Evolutionary conservation across 1,140 invertebrate species (phyloP), one percentile per base, ranked within the genome.

Genomic region (Lucilia sericata): DNA sequence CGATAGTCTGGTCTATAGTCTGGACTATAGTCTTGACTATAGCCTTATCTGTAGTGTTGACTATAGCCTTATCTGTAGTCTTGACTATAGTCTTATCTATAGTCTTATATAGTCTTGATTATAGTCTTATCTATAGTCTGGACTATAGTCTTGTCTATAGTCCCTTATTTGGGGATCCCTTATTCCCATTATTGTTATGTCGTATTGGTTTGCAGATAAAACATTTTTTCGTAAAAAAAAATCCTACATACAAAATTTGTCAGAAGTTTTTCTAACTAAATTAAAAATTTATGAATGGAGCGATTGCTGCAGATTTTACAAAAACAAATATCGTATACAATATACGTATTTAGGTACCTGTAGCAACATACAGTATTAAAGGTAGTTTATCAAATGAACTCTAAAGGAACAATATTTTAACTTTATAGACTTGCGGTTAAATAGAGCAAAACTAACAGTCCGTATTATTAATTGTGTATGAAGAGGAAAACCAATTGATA

Each of bases 131-230:
- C 25, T 30, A 30, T 2, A 30, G 25, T 30, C 3, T 30, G 25
- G 25, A 3, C 1, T 30, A 30, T 30, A 30, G 25, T 30, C 25
- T 30, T 2, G 3, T 30, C 25, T 30, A 30, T 30, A 30, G 3
- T 30, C 51, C 13, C 5, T 12, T 12, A 60, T 60, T 60, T 60
- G 17, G 7, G 55, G n/a, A 60, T 14, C 14, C 14, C 55, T 60
- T 17, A 14, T n/a, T 60, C 14, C 55, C 55, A 60, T n/a, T 8
- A 42, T 5, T 42, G 10, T 42, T 60, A 14, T n/a, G 55, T 60
- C 14, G n/a, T 60, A 60, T 60, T n/a, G 55, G 55, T 60, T 60
- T 60, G 55, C 55, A 60, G 55, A 60, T 60, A 60, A n/a, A 42
- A 30, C 25, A 30, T 42, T 10, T 42, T 14, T 60, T 60, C 14